These are phyloP conservation scores for Tiliqua scincoides DNA, from an alignment of 2,113 vertebrate species.

Conservation along the genomic window DNA sequence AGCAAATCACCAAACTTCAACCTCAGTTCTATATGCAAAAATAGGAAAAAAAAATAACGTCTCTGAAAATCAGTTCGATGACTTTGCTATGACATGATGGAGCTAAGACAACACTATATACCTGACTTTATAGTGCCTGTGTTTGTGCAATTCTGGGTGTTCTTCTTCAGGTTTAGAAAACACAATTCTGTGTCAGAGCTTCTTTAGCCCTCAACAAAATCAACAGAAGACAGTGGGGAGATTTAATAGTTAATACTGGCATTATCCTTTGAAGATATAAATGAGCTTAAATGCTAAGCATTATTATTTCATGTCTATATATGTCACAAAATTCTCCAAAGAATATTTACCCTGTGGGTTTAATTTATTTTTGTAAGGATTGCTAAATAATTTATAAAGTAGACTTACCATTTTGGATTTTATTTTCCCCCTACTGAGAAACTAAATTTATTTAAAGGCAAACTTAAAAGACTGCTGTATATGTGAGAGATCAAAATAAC, in stretches of 20 bases:
- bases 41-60: background rate
- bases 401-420: background rate
- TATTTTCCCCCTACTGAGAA: background rate
- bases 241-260: background rate
- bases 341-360: background rate
- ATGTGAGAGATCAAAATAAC: background rate
- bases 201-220: background rate
- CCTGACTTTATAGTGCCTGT: background rate
- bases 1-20: background rate
- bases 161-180: background rate
- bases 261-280: background rate
- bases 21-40: background rate
- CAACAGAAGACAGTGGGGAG: background rate
- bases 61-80: no score
- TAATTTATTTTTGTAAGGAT: constrained; percentile 17
- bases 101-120: no score
- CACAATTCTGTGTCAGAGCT: background rate
- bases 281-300: background rate
- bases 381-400: constrained; percentile 3
- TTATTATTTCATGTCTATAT: background rate
- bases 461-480: constrained; percentile 7
- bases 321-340: background rate
- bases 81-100: no score
- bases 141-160: background rate
- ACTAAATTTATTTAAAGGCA: background rate